A percentile compares a stretch with the other conserved stretches of the same genome.
These are phyloP conservation scores for Crypturellus tataupa DNA, from an alignment of 2,797 vertebrate genomes.

Conservation along the genomic window DNA sequence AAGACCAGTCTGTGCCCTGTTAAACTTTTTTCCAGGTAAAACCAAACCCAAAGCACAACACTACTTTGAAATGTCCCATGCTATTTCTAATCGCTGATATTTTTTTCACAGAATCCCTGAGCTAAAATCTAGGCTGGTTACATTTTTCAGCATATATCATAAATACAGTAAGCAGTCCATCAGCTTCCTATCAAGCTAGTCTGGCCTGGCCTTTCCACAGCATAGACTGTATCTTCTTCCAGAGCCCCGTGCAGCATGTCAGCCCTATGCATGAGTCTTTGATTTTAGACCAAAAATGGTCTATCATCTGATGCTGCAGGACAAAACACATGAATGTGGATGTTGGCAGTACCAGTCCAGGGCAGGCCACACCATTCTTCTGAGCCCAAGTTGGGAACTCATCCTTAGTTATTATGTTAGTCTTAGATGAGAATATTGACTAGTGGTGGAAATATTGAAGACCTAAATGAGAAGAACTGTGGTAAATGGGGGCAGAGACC, in stretches of 20 bases:
- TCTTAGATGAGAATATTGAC: background rate
- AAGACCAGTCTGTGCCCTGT: background rate
- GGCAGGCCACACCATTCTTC: background rate
- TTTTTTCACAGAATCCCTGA: background rate
- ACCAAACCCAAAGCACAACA: rapidly evolving
- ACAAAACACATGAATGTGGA: too few relatives aligned
- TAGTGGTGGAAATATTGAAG: too few relatives aligned
- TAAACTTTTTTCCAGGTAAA: background rate
- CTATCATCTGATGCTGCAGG: too few relatives aligned
- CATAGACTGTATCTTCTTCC: background rate
- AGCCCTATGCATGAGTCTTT: background rate
- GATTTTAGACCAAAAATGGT: background rate
- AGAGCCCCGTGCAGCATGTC: background rate
- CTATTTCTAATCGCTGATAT: background rate
- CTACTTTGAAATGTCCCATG: background rate
- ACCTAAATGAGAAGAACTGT: background rate
- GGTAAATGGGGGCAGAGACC: background rate
- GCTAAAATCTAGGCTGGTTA: background rate
- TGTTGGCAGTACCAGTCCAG: background rate
- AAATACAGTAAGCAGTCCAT: background rate
- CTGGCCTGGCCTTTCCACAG: background rate
- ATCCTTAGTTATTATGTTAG: too few relatives aligned
- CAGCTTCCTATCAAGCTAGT: background rate
- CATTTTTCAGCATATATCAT: background rate
- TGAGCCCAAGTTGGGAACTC: background rate